These are phyloP conservation scores for Crotalus tigris DNA, from an alignment of 2,113 vertebrate species.

Conservation along the genomic window DNA sequence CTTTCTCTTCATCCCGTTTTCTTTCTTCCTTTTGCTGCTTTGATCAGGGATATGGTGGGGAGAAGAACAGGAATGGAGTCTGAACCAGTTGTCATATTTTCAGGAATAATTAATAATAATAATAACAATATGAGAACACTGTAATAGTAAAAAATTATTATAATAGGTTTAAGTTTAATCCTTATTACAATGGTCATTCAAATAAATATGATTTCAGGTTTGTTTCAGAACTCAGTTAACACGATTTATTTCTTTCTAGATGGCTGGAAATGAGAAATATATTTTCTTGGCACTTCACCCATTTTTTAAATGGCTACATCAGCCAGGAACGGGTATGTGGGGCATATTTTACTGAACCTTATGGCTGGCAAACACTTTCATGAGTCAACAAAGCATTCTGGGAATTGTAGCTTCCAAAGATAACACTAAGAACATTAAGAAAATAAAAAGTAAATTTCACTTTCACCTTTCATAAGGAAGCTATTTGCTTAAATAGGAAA, in stretches of 20 bases:
- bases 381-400: not conserved
- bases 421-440: not conserved
- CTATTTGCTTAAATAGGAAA: not conserved
- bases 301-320: not conserved
- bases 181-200: not conserved
- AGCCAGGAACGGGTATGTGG: not conserved
- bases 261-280: not conserved
- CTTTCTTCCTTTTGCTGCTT: not conserved
- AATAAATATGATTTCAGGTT: not conserved
- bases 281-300: not conserved
- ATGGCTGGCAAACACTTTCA: not conserved
- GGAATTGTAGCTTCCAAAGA: conserved; percentile 2
- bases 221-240: not conserved
- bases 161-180: not conserved
- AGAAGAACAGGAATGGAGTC: too few species aligned
- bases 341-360: not conserved
- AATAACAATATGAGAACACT: not conserved
- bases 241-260: not conserved
- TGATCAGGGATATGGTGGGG: not conserved
- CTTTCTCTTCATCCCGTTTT: not conserved
- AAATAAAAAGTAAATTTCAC: conserved; percentile 16
- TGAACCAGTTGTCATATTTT: not conserved
- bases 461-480: not conserved
- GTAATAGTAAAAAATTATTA: not conserved
- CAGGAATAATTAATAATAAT: not conserved